Base-by-base conservation (phyloP, 1,140 invertebrate species). In the Trachymyrmex septentrionalis region DNA sequence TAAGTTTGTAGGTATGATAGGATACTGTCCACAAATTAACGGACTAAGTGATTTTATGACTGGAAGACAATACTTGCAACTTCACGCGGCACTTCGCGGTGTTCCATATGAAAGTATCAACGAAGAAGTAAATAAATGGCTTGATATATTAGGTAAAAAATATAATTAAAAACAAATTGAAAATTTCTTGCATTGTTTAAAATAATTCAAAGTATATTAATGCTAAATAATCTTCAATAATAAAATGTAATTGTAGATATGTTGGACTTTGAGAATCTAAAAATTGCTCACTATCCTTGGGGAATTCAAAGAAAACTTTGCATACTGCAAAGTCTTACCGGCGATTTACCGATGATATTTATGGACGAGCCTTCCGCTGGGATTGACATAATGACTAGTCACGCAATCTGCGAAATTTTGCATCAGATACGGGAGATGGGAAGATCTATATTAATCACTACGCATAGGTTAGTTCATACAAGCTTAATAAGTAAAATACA, bases 301-400 rank as follows among this genome's bases (percentile, higher is more conserved):
- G 90, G 88, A 38, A 48, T 91, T 38, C 84, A 73, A 69, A 90
- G 81, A 59, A 92, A 91, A 82, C 76, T 91, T 50, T 86, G 84
- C 24, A 59, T 92, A 34, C 48, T 92, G 12, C 91, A 92, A 71
- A 87, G 90, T 63, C 80, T 98, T 34, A 96, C 99, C 57, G 98
- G 98, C n/a, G 97, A 99, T 95, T 98, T 98, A 5, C 96, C 97
- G 12, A 96, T 99, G 19, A 96, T 99, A 38, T 98, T 99, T 92
- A 95, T 99, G 87, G 99, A 98, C 94, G 98, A 98, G 94, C 97
- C 97, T 0, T 97, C 97, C 1, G 97, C 97, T 81, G 97, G 97
- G 48, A 95, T 96, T 89, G 96, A 97, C 87, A 95, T 96, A 9
- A 94, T 96, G 10, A 94, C 96, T 1, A 91, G 96, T 44, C 92